Evolutionary conservation across 2,888 invertebrate species (phyloP).

Genomic region (Eupithecia dodoneata): DNA sequence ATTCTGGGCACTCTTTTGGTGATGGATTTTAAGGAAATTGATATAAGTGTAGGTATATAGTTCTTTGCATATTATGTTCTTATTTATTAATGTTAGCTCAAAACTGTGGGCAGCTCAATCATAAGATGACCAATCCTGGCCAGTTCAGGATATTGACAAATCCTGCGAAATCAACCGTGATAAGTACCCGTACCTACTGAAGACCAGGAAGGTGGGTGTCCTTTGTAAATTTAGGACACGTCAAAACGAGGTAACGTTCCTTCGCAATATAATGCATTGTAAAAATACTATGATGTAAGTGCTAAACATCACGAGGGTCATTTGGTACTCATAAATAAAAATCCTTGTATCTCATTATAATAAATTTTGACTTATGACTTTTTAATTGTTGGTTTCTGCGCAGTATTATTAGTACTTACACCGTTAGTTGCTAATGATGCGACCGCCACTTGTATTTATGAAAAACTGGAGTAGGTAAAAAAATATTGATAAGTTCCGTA

Average conservation of each 20-base stretch:
- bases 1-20: too few relatives aligned
- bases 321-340: conserved; percentile 1
- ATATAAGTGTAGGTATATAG: too few relatives aligned
- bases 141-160: too few relatives aligned
- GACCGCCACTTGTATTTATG: background rate
- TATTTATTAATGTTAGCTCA: too few relatives aligned
- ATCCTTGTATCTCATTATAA: background rate
- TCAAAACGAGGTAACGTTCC: background rate
- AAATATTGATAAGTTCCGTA: background rate
- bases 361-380: background rate
- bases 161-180: too few relatives aligned
- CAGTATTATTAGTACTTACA: background rate
- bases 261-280: background rate
- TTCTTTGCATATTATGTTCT: too few relatives aligned
- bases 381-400: background rate
- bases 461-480: background rate
- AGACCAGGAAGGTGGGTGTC: too few relatives aligned
- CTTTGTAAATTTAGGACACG: too few relatives aligned
- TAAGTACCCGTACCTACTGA: too few relatives aligned
- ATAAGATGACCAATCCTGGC: too few relatives aligned
- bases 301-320: background rate
- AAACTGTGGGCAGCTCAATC: too few relatives aligned
- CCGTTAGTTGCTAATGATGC: background rate
- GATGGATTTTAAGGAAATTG: too few relatives aligned
- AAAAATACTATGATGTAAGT: background rate